These are phyloP conservation scores for Helicoverpa zea DNA, from an alignment of 1,140 invertebrate species.

Conservation along the genomic window DNA sequence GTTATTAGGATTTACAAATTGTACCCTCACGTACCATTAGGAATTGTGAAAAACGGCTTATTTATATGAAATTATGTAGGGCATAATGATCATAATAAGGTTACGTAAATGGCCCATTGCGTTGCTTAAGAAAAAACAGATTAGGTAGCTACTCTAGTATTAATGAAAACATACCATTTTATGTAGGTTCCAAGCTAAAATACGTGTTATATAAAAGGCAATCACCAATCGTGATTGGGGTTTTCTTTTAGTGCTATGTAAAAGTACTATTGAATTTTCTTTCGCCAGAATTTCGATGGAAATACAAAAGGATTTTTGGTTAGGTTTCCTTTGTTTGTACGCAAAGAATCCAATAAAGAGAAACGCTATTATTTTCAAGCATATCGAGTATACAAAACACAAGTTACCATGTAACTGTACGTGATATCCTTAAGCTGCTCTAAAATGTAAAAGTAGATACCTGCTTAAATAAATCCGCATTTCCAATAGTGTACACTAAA, in stretches of 20 bases:
- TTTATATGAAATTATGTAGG: conserved; percentile 31
- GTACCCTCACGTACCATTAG: conserved; percentile 35
- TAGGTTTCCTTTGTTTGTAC: conserved; percentile 2
- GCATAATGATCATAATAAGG: conserved; percentile 30
- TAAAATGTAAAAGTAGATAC: too few relatives aligned
- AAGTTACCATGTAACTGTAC: too few relatives aligned
- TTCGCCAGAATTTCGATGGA: not conserved
- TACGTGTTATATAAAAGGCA: not conserved
- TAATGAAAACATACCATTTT: too few relatives aligned
- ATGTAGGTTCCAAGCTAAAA: too few relatives aligned
- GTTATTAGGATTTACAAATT: conserved; percentile 55
- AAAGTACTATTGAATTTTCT: conserved; percentile 1
- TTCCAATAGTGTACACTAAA: conserved; percentile 9
- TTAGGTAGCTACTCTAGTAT: not conserved
- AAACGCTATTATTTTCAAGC: not conserved
- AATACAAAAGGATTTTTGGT: conserved; percentile 1
- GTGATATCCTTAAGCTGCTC: too few relatives aligned
- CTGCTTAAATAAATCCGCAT: not conserved
- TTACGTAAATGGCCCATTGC: conserved; percentile 6
- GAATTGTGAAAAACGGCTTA: conserved; percentile 40
- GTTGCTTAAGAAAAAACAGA: conserved; percentile 1
- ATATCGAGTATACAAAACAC: not conserved
- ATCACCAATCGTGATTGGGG: conserved; percentile 4
- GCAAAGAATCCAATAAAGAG: not conserved
- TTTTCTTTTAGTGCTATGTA: not conserved